Base-by-base conservation (phyloP, 2,797 vertebrate genomes). In the Trematomus bernacchii region DNA sequence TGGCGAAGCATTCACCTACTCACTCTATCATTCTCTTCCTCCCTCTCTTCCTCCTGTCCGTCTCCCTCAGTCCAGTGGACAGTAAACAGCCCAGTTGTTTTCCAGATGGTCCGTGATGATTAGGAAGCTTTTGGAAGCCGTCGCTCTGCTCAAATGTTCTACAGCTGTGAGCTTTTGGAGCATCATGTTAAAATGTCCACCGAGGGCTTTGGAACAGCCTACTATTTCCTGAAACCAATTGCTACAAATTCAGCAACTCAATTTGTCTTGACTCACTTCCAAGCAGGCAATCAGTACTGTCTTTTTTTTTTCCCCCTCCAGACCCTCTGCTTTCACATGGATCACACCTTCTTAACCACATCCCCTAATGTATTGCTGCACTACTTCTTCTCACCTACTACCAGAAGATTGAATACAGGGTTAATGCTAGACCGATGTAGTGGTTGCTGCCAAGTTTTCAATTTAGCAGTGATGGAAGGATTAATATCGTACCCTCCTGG, bases 41-140 rank as follows among this genome's bases (percentile, higher is more conserved):
- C 47, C 23, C 44, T 30, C 53, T 76, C 23, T 66, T 55, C 69
- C 59, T 66, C 85, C 73, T 59, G 79, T 83, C 85, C 75, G 59
- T 82, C 66, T 77, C 51, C 51, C 73, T 74, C 84, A 68, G 79
- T 76, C 74, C 75, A 73, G 82, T 71, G 83, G 86, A 84, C 82
- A 62, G 79, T 70, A 70, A 80, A 79, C 3, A 44, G 82, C 76
- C 82, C 89, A 85, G 83, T 93, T 91, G 90, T 87, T 92, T 86
- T 79, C 84, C 92, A 92, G 90, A 93, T 91, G 91, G 87, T 88
- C 85, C 70, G 70, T 67, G 77, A 81, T 90, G 89, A 92, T 91
- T 85, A 84, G 86, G 71, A 62, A 68, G 85, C 82, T 85, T 85
- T 93, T 91, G 91, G 88, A 92, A 89, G 85, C 79, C 44, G 64